phyloP scores from a whole-genome alignment of 2,113 vertebrate species.

The Pardalotus punctatus region DNA sequence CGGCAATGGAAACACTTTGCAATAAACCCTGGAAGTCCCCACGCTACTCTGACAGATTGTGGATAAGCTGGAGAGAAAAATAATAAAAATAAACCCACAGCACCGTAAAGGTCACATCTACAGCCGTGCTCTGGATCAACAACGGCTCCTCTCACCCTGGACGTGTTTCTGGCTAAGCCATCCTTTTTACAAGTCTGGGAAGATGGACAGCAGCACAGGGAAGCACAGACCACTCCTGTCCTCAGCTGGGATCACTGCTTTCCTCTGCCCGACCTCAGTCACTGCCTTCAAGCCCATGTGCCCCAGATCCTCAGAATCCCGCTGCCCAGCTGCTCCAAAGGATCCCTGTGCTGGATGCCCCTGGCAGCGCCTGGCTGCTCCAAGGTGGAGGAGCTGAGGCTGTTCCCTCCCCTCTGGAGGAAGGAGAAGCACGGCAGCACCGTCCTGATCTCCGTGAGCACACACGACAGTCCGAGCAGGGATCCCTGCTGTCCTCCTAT shows the following conservation, averaged over 20 bases:
- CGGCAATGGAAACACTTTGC: not conserved
- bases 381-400: not conserved
- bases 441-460: not conserved
- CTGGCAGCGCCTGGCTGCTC: not conserved
- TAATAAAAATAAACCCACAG: not conserved
- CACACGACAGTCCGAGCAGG: not conserved
- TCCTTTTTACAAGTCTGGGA: not conserved
- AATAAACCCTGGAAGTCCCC: not conserved
- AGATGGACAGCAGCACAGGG: not conserved
- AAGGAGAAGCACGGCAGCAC: not conserved
- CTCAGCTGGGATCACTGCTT: not conserved
- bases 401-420: not conserved
- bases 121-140: not conserved
- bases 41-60: not conserved
- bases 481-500: slow-evolving; percentile 50
- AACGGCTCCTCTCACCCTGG: not conserved
- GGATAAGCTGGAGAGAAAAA: not conserved
- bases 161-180: not conserved
- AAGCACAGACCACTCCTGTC: not conserved
- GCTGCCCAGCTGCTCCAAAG: not conserved
- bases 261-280: not conserved
- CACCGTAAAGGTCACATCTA: not conserved
- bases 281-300: not conserved
- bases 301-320: not conserved
- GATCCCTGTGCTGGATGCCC: fast-evolving